These are phyloP conservation scores for Laspeyria flexula DNA, from an alignment of 2,888 invertebrate species.

Conservation along the genomic window DNA sequence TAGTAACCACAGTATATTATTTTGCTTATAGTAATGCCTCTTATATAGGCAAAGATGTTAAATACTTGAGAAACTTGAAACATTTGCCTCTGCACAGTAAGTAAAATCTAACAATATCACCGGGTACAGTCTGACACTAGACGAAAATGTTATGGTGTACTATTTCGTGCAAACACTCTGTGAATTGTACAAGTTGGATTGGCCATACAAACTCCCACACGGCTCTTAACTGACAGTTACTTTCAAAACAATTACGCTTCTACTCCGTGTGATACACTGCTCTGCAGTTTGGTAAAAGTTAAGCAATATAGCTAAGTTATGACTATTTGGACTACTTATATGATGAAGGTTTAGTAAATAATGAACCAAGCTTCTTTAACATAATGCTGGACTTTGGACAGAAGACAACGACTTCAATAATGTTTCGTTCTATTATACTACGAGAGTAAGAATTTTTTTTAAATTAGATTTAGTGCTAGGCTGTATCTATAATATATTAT, in stretches of 20 bases:
- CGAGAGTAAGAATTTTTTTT: no score
- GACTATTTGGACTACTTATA: no score
- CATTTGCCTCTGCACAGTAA: neutral
- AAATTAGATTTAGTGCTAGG: no score
- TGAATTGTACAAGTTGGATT: slow-evolving; percentile 63
- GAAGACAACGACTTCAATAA: no score
- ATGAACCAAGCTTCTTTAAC: no score
- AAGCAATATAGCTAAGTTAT: neutral
- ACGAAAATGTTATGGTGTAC: slow-evolving; percentile 34
- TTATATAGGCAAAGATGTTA: neutral
- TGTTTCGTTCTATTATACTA: no score
- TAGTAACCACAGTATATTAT: no score
- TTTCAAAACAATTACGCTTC: slow-evolving; percentile 70
- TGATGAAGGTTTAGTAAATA: no score
- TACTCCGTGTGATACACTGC: slow-evolving; percentile 46
- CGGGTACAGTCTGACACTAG: neutral
- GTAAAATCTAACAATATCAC: neutral
- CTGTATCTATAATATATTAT: no score
- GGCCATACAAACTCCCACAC: slow-evolving; percentile 64
- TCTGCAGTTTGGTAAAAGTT: slow-evolving; percentile 9
- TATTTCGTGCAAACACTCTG: slow-evolving; percentile 67
- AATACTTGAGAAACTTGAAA: neutral
- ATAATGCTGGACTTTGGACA: no score
- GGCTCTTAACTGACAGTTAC: slow-evolving; percentile 64
- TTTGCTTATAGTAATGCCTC: no score